A percentile compares a stretch with the other conserved stretches of the same genome.
Evolutionary conservation across 2,888 invertebrate genomes (phyloP).

Genomic region (Perizoma flavofasciatum): DNA sequence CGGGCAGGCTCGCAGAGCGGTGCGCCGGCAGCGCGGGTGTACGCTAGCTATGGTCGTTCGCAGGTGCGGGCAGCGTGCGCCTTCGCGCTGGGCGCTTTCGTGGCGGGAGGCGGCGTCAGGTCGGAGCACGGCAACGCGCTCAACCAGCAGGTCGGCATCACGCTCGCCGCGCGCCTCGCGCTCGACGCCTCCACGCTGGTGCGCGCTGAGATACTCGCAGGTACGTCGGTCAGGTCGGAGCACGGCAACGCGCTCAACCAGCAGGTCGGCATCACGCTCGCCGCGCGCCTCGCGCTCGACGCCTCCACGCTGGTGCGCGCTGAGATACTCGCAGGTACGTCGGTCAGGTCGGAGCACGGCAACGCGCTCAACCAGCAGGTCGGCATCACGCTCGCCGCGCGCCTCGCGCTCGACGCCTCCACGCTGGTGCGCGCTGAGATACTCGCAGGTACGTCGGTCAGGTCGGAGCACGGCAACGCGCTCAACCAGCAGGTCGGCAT

Average conservation of each 20-base stretch:
- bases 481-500: constrained; percentile 97
- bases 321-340: constrained; percentile 91
- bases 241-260: constrained; percentile 98
- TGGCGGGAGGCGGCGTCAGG: constrained; percentile 92
- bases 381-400: constrained; percentile 92
- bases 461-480: constrained; percentile 96
- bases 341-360: constrained; percentile 94
- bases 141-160: constrained; percentile 96
- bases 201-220: constrained; percentile 93
- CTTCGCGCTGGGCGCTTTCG: constrained; percentile 97
- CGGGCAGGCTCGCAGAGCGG: no score
- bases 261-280: constrained; percentile 93
- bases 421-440: constrained; percentile 94
- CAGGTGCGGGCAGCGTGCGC: constrained; percentile 96
- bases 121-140: constrained; percentile 97
- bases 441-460: constrained; percentile 88
- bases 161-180: constrained; percentile 89
- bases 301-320: constrained; percentile 94
- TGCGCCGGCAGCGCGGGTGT: no score
- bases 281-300: constrained; percentile 90
- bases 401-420: constrained; percentile 91
- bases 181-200: constrained; percentile 95
- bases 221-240: constrained; percentile 86
- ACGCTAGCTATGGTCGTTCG: not conserved
- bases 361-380: constrained; percentile 97